Evolutionary conservation across 2,797 vertebrate genomes (phyloP), one percentile per base, ranked within the genome.

Genomic region (Karalla daura): DNA sequence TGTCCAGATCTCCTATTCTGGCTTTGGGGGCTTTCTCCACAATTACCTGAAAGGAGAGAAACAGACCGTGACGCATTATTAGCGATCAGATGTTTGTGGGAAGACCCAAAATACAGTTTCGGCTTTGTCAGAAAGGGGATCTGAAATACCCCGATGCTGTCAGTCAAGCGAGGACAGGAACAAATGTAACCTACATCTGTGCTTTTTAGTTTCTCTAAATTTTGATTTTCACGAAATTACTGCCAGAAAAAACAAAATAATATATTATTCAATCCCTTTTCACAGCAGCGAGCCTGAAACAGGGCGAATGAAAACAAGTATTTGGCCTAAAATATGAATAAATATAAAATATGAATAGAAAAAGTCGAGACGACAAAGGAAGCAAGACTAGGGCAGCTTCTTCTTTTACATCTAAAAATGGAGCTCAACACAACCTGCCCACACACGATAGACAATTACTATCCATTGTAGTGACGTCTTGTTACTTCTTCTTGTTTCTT

Each of bases 21-120:
- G 96, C 96, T 92, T 98, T 98, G 40, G 96, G 96, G 11, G 96
- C 96, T 86, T 98, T 98, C 86, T 98, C 96, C 79, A 98, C 96
- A 73, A 97, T 98, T 72, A 97, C 96, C 96, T 97, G 52, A 8
- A 55, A 28, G 54, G 32, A 12, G 7, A 40, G 3, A 9, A 14
- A 7, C 30, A 49, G 2, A 17, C n/a, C n/a, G n/a, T n/a, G n/a
- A n/a, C n/a, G n/a, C n/a, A n/a, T n/a, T n/a, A n/a, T n/a, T n/a
- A n/a, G n/a, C n/a, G n/a, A n/a, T n/a, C n/a, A n/a, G n/a, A n/a
- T n/a, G n/a, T n/a, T n/a, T n/a, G 4, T 2, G 17, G 40, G 18
- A 56, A 14, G 3, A 12, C 27, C 5, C 25, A 65, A 2, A 8
- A 30, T 14, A 9, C 0, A 7, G 9, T 50, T 74, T 74, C 36